Evolutionary conservation across 2,113 vertebrate genomes (phyloP).

Genomic region (Pelobates fuscus): DNA sequence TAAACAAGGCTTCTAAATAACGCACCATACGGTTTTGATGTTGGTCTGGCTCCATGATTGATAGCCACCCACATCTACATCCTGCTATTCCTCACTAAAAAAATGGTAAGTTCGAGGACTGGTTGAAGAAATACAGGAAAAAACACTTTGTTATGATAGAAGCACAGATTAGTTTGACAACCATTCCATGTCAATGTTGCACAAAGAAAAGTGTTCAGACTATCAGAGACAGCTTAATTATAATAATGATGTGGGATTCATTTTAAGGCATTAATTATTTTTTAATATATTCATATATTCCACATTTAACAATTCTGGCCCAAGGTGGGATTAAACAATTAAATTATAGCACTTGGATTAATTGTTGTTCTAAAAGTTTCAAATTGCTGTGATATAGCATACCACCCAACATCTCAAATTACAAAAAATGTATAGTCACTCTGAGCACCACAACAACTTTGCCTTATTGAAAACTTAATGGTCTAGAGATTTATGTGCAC

Average conservation of each 20-base stretch:
- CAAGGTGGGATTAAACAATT: background rate
- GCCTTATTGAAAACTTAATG: no score
- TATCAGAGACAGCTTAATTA: background rate
- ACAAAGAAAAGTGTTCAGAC: background rate
- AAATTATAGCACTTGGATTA: background rate
- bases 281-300: conserved; percentile 1
- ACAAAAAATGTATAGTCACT: no score
- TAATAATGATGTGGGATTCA: background rate
- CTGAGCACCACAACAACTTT: no score
- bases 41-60: no score
- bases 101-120: no score
- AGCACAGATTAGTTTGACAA: background rate
- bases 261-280: background rate
- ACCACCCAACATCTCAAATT: no score
- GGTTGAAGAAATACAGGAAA: no score
- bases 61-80: no score
- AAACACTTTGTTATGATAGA: background rate
- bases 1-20: no score
- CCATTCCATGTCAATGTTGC: background rate
- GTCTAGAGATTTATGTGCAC: no score
- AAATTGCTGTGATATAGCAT: background rate
- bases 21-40: no score
- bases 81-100: no score
- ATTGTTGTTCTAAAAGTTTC: background rate
- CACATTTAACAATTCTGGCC: background rate